Evolutionary conservation across 2,888 invertebrate species (phyloP), one percentile per base, ranked within the genome.

Genomic region (Leptopilina myrica): DNA sequence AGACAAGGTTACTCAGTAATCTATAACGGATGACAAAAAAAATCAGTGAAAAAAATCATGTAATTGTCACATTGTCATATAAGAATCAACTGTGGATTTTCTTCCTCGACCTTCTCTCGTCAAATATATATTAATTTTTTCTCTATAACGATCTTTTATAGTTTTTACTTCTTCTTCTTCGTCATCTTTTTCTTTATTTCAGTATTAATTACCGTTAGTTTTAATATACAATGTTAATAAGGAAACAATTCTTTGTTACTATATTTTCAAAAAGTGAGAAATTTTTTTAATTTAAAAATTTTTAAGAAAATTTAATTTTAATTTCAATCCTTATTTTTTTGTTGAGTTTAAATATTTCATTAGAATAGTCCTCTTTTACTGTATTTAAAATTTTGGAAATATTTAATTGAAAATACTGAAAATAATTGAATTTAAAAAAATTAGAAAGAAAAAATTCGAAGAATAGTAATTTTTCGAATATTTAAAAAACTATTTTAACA

Each of bases 211-310:
- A 53, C 56, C 56, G 73, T 73, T 73, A 56, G 73, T 53, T 73
- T 73, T 73, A 56, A 73, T 73, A 73, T 73, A 73, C 33, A 73
- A 73, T 26, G 56, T n/a, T 33, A 73, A 73, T 73, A 73, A 73
- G 69, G 53, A 73, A 73, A 56, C 26, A 33, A 64, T 7, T 53
- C 67, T 67, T 14, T 6, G 6, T n/a, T n/a, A 26, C 7, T 20
- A 2, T 26, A 73, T 73, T 56, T 73, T 53, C 26, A 73, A 53
- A 73, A 67, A 67, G 20, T 49, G 3, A 3, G 20, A n/a, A 7
- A n/a, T 14, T 14, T 40, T n/a, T 65, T 33, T 65, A 1, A 65
- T 65, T 65, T n/a, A 2, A 4, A 7, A 15, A 14, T 65, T 49
- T 49, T 43, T 0, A 49, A 49, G 20, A 20, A 20, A 20, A 20